These are phyloP conservation scores for Halcyon chelicuti DNA, from an alignment of 2,797 vertebrate species.

Conservation along the genomic window DNA sequence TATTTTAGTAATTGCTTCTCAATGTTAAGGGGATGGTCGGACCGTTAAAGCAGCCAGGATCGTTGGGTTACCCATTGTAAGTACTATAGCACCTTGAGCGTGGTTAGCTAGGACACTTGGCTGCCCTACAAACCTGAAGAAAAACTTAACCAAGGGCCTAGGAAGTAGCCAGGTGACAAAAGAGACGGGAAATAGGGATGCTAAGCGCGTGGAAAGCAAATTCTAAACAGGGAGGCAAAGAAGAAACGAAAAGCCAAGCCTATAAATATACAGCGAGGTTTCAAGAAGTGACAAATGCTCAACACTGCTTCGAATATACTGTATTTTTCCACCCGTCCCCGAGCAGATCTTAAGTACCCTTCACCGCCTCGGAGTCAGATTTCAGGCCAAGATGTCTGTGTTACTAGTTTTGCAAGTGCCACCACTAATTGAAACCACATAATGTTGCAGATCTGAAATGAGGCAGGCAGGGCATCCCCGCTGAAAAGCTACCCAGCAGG, in stretches of 20 bases:
- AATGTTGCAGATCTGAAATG: conserved; percentile 65
- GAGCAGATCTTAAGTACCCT: conserved; percentile 36
- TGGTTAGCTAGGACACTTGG: neutral
- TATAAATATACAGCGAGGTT: neutral
- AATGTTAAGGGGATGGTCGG: neutral
- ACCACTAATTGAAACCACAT: conserved; percentile 76
- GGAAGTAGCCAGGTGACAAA: neutral
- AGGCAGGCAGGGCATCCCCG: conserved; percentile 54
- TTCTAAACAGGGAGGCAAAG: neutral
- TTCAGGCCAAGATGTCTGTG: conserved; percentile 68
- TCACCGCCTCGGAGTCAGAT: conserved; percentile 52
- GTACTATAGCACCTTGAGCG: neutral
- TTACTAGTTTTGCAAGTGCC: conserved; percentile 74
- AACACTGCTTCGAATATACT: conserved; percentile 16
- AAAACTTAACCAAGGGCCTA: neutral
- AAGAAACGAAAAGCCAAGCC: neutral
- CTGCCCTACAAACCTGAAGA: neutral
- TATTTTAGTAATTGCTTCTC: conserved; percentile 3
- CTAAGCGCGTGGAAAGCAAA: neutral
- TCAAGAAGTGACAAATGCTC: conserved; percentile 18
- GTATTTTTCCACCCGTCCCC: neutral
- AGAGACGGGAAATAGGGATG: neutral
- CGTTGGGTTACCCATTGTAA: neutral
- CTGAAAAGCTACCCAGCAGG: conserved; percentile 72
- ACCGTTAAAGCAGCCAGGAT: neutral